These are phyloP conservation scores for Cephus rjabovi DNA, from an alignment of 2,888 invertebrate genomes.

Conservation along the genomic window DNA sequence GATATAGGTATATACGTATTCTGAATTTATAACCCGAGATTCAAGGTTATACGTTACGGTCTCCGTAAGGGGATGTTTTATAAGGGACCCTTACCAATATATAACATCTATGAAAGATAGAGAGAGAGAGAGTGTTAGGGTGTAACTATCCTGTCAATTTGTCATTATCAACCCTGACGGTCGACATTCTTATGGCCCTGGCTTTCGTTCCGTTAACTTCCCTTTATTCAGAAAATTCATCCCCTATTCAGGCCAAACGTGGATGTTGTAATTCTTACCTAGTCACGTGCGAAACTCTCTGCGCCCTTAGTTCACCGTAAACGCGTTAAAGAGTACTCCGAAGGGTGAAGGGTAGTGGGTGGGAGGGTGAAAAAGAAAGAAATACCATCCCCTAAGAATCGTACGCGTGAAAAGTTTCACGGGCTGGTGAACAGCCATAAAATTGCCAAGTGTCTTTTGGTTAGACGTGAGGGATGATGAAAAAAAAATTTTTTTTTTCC, in stretches of 20 bases:
- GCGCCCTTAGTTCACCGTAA: not conserved
- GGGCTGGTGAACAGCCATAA: not conserved
- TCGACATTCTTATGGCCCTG: not conserved
- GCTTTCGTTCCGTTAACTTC: not conserved
- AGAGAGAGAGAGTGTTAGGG: not conserved
- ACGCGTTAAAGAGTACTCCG: not conserved
- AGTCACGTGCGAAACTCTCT: not conserved
- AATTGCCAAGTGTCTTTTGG: not conserved
- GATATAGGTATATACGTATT: not conserved
- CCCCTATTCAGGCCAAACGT: not conserved
- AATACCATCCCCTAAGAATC: not conserved
- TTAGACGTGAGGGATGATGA: not conserved
- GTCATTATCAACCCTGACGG: conserved; percentile 50
- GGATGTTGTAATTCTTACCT: not conserved
- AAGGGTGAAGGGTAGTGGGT: not conserved
- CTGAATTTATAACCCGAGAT: not conserved
- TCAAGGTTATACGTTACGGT: not conserved
- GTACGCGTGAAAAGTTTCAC: not conserved
- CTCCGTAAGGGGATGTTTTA: not conserved
- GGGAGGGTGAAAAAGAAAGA: not conserved
- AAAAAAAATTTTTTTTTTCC: no score
- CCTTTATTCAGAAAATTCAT: not conserved
- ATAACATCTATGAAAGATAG: not conserved
- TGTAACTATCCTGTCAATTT: conserved; percentile 40
- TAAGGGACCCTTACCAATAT: not conserved